A percentile compares a stretch with the other conserved stretches of the same genome.
Conservation (phyloP, 2,888 invertebrate species). For the Caenorhabditis angaria region DNA sequence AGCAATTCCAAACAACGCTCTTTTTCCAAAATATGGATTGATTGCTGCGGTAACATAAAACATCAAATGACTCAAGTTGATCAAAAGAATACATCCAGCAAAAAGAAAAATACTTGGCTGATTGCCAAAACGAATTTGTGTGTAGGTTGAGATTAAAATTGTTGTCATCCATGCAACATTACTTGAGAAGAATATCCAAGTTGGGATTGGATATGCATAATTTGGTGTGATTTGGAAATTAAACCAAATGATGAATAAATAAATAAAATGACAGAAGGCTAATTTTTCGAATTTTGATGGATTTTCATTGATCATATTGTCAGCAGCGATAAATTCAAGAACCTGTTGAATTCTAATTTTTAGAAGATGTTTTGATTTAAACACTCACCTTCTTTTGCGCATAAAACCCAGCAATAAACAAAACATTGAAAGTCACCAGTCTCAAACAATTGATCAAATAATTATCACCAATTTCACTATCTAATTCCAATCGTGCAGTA, state of each 20-base stretch:
- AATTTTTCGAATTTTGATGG: constrained; percentile 22
- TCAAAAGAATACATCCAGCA: constrained; percentile 10
- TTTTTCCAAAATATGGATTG: constrained; percentile 21
- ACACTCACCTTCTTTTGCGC: background rate
- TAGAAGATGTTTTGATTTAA: too few relatives aligned
- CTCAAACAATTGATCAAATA: background rate
- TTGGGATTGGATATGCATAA: constrained; percentile 34
- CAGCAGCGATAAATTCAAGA: constrained; percentile 7
- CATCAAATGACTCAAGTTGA: constrained; percentile 7
- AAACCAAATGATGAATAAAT: constrained; percentile 21
- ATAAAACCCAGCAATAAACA: background rate
- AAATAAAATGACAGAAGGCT: constrained; percentile 18
- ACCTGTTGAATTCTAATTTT: constrained; percentile 17
- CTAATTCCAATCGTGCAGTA: constrained; percentile 31
- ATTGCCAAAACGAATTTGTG: constrained; percentile 5
- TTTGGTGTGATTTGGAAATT: constrained; percentile 26
- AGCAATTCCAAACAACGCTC: constrained; percentile 17
- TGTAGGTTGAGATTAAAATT: constrained; percentile 20
- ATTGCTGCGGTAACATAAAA: constrained; percentile 24
- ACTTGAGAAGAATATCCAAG: constrained; percentile 48
- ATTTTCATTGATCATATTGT: constrained; percentile 8
- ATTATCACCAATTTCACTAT: background rate
- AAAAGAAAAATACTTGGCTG: background rate
- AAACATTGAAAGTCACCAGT: background rate
- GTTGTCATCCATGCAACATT: constrained; percentile 20